Base-by-base conservation (phyloP, 2,888 invertebrate genomes). In the Perizoma affinitatum region DNA sequence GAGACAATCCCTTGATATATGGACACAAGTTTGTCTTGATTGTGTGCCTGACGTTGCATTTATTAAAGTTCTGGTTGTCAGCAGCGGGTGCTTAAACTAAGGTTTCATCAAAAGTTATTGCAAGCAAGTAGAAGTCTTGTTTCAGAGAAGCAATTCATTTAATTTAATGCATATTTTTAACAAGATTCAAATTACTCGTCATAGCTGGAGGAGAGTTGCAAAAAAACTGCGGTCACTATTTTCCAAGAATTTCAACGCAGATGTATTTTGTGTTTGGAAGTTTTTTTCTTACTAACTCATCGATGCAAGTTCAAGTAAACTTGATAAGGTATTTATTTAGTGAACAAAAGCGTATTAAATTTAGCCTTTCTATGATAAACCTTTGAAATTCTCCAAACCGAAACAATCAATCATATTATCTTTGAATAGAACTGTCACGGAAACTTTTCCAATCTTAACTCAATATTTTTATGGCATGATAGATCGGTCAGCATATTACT, bases 381-480 rank as follows among this genome's bases (percentile, higher is more conserved):
- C 34, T 47, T 51, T 42, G 46, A 48, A 50, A 47, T 7, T 53
- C 41, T 57, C 36, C 35, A 34, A 65, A 56, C 55, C 41, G 42
- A 45, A 61, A 50, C 44, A 61, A 69, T 67, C 61, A 63, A 67
- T 69, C 67, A 69, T 67, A 65, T 67, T 67, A 22, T 52, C 53
- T 8, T 52, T 51, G 57, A 58, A 66, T 63, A 58, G 54, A 59
- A 57, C 61, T 69, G 67, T 63, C 69, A 58, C 38, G 50, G 44
- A 66, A 68, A 67, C 63, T 67, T 69, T 69, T 67, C 63, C 67
- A 66, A 69, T 66, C 54, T 61, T 53, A 54, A 54, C 35, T 55
- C 63, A 43, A 54, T 41, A 33, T 40, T 47, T 45, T 35, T 57
- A 49, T 49, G 43, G 53, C 40, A 35, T 46, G 40, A 9, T 22